Evolutionary conservation across 64 coral and sea anemone genomes (phyloP), one percentile per base, ranked within the genome.

Genomic region (Porites lutea): DNA sequence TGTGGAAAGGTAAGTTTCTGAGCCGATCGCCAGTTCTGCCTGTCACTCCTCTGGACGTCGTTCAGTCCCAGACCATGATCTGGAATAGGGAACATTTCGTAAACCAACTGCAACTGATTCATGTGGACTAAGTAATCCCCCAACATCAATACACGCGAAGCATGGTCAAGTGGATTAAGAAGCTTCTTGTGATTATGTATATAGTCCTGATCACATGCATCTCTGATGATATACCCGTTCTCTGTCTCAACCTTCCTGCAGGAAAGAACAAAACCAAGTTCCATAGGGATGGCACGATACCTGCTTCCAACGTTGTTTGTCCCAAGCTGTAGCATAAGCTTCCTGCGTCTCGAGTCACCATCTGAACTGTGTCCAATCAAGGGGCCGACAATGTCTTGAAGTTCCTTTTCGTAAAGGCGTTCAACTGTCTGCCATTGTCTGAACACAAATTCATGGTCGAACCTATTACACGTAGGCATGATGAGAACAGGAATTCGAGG

Each of bases 21-120:
- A n/a, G 84, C 91, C 52, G 91, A 93, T 47, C 75, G 68, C 83
- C 91, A 93, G 77, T 88, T 93, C 60, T 93, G 91, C 18, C 75
- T 54, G 61, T 93, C 76, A 3, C 65, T 67, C 13, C 83, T 20
- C 51, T 87, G 37, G 63, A 93, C 74, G 48, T 93, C 76, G 52
- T 69, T 79, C 14, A 71, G 13, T 14, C 83, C 91, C 61, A 93
- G 78, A 57, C 91, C 65, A 79, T 88, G 91, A 20, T 64, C 80
- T 62, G 57, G 59, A 44, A 53, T 16, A 71, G 84, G 83, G 52
- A 88, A 67, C 27, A 73, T 55, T 78, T 78, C 51, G 51, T 78
- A 78, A 2, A 93, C 91, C 76, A 88, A 48, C 66, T 93, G 76
- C 8, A 93, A 65, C 60, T 93, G 91, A 58, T 93, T 88, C 91